These are phyloP conservation scores for Hydropsyche tenuis DNA, from an alignment of 1,140 invertebrate species.

Conservation along the genomic window DNA sequence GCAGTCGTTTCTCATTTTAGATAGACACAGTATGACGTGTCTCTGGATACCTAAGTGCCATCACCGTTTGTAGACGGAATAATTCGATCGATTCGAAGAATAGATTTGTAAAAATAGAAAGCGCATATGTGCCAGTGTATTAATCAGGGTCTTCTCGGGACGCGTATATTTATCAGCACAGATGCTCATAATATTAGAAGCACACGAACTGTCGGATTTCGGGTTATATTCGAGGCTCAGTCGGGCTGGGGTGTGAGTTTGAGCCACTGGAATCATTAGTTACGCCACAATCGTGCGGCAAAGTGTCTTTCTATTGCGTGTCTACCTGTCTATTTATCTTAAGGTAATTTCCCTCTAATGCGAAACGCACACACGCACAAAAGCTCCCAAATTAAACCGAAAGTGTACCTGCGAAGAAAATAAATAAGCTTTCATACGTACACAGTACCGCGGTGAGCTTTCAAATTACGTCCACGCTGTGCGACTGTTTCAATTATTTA, in stretches of 20 bases:
- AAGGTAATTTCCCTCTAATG: slow-evolving; percentile 32
- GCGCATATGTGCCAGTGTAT: too few relatives aligned
- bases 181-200: too few relatives aligned
- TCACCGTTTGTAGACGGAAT: too few relatives aligned
- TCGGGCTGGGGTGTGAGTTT: not conserved
- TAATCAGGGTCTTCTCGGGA: too few relatives aligned
- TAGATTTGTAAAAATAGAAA: too few relatives aligned
- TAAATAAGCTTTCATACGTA: not conserved
- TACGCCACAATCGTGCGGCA: slow-evolving; percentile 34
- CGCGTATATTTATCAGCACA: too few relatives aligned
- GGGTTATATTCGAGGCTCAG: not conserved
- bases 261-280: slow-evolving; percentile 30
- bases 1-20: too few relatives aligned
- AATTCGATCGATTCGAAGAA: too few relatives aligned
- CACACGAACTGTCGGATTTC: too few relatives aligned
- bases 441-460: not conserved
- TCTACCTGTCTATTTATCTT: slow-evolving; percentile 37
- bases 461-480: not conserved
- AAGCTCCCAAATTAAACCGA: not conserved
- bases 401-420: not conserved
- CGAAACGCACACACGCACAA: slow-evolving; percentile 5
- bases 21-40: too few relatives aligned
- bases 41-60: not conserved
- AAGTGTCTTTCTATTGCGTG: slow-evolving; percentile 37
- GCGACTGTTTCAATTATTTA: too few relatives aligned